These are phyloP conservation scores for Agelastica alni DNA, from an alignment of 2,888 invertebrate genomes.

Conservation along the genomic window DNA sequence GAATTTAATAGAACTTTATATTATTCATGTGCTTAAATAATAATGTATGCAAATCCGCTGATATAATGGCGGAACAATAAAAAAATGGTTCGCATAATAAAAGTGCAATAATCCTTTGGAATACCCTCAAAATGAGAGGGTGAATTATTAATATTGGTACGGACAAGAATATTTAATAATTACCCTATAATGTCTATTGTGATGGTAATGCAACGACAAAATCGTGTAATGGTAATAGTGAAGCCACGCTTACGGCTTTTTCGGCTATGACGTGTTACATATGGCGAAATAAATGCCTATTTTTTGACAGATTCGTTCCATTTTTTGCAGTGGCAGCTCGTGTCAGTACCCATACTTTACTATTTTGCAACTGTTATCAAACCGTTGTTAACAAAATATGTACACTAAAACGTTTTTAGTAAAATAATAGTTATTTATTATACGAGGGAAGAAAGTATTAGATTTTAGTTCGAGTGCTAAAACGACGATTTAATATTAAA, in stretches of 20 bases:
- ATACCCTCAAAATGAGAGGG: constrained; percentile 38
- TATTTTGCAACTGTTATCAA: too few relatives aligned
- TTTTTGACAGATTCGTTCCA: constrained; percentile 27
- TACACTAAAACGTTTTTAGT: too few relatives aligned
- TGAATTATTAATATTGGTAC: constrained; percentile 48
- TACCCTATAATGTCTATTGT: constrained; percentile 54
- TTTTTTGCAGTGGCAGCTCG: constrained; percentile 17
- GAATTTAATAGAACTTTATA: constrained; percentile 22
- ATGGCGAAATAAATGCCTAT: constrained; percentile 26
- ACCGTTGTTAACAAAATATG: too few relatives aligned
- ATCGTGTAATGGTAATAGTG: constrained; percentile 30
- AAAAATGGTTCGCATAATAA: constrained; percentile 46
- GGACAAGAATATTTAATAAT: constrained; percentile 52
- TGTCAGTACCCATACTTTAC: too few relatives aligned
- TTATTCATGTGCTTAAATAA: constrained; percentile 27
- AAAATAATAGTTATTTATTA: too few relatives aligned
- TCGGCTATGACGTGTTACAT: constrained; percentile 33
- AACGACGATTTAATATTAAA: too few relatives aligned
- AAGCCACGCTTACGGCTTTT: constrained; percentile 33
- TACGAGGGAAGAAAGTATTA: too few relatives aligned
- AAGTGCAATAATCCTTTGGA: constrained; percentile 46
- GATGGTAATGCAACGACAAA: constrained; percentile 47
- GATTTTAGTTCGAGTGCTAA: too few relatives aligned
- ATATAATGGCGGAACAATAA: constrained; percentile 31
- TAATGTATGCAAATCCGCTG: constrained; percentile 32